phyloP scores from a whole-genome alignment of 2,113 vertebrate species.

The Channa maculata region DNA sequence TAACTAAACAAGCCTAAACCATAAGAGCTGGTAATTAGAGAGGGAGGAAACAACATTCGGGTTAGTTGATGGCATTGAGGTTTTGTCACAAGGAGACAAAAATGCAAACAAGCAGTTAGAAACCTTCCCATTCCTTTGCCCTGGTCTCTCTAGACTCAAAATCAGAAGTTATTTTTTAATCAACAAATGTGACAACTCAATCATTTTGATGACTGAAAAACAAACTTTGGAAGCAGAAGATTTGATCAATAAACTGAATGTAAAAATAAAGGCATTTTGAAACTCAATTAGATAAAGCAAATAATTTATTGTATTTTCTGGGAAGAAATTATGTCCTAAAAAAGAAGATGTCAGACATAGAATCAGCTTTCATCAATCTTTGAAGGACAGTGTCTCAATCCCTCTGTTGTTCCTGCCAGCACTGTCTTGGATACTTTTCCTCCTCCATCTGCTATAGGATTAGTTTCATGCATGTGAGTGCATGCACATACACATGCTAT shows the following conservation, averaged over 20 bases:
- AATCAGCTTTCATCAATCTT: slow-evolving; percentile 53
- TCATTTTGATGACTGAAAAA: not conserved
- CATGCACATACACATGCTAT: not conserved
- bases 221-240: not conserved
- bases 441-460: slow-evolving; percentile 79
- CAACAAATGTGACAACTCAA: not conserved
- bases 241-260: slow-evolving; percentile 17
- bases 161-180: not conserved
- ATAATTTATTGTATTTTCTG: slow-evolving; percentile 48
- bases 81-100: slow-evolving; percentile 68
- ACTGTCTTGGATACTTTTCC: slow-evolving; percentile 71
- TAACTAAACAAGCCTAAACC: slow-evolving; percentile 75
- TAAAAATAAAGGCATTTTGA: slow-evolving; percentile 15
- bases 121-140: slow-evolving; percentile 1
- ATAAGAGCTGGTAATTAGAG: slow-evolving; percentile 76
- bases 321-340: slow-evolving; percentile 10
- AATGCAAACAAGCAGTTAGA: slow-evolving; percentile 56
- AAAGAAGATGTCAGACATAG: slow-evolving; percentile 27
- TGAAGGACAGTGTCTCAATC: slow-evolving; percentile 46
- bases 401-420: slow-evolving; percentile 58
- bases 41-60: slow-evolving; percentile 76
- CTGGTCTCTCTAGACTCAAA: not conserved
- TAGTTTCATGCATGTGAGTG: slow-evolving; percentile 45
- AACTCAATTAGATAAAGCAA: slow-evolving; percentile 30
- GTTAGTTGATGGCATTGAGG: slow-evolving; percentile 77